phyloP scores from a whole-genome alignment of 2,113 vertebrate species.

The Hippocampus guttulatus region DNA sequence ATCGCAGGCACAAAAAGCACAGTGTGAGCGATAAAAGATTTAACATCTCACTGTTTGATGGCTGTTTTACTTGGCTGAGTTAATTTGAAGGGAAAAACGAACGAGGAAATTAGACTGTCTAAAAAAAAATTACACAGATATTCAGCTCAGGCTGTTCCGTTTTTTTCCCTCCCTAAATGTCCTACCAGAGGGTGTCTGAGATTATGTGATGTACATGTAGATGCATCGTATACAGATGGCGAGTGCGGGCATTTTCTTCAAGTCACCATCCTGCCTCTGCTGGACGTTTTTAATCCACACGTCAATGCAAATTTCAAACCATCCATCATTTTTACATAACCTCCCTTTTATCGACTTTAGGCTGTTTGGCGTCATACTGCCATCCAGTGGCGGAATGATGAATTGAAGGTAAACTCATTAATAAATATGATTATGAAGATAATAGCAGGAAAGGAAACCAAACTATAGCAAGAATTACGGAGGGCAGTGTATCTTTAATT shows the following conservation, averaged over 20 bases:
- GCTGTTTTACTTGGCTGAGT: background rate
- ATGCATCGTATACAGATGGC: constrained; percentile 15
- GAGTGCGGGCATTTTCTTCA: constrained; percentile 25
- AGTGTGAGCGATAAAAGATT: constrained; percentile 3
- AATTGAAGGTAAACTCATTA: background rate
- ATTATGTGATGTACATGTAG: constrained; percentile 8
- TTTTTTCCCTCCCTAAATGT: background rate
- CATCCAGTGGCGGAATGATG: constrained; percentile 43
- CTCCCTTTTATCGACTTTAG: constrained; percentile 11
- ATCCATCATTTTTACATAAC: constrained; percentile 65
- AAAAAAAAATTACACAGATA: background rate
- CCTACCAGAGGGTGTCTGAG: constrained; percentile 6
- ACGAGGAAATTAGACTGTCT: background rate
- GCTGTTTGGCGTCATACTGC: constrained; percentile 47
- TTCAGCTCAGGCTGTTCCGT: background rate
- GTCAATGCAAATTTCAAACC: constrained; percentile 58
- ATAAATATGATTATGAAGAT: background rate
- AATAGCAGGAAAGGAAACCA: no score
- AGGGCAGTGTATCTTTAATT: no score
- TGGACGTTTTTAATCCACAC: constrained; percentile 56
- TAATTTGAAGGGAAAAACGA: constrained; percentile 13
- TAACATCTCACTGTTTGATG: constrained; percentile 5
- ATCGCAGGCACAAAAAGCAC: constrained; percentile 9
- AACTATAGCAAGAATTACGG: no score
- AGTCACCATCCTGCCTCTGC: constrained; percentile 32